These are phyloP conservation scores for Zygothrica quintamaculata DNA, from an alignment of 2,888 invertebrate species.

Conservation along the genomic window DNA sequence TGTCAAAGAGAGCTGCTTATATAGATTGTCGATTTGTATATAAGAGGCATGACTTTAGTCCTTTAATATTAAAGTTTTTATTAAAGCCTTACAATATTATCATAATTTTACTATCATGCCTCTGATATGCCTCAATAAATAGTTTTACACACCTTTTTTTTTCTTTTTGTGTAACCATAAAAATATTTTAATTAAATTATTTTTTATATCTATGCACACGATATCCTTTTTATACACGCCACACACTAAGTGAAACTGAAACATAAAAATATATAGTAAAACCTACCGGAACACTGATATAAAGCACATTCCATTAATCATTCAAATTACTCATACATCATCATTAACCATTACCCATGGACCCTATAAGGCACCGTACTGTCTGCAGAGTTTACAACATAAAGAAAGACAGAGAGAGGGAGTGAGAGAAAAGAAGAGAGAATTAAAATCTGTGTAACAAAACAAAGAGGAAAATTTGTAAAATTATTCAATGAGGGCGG, in stretches of 20 bases:
- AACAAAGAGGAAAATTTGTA: slow-evolving; percentile 49
- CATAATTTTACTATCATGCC: no score
- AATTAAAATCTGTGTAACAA: slow-evolving; percentile 49
- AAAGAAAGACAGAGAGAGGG: no score
- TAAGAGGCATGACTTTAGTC: neutral
- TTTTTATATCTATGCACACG: slow-evolving; percentile 53
- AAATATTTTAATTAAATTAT: slow-evolving; percentile 80
- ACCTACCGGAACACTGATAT: slow-evolving; percentile 69
- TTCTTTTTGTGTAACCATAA: slow-evolving; percentile 51
- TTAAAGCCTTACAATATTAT: neutral
- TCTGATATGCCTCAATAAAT: slow-evolving; percentile 36
- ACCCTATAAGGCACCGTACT: slow-evolving; percentile 61
- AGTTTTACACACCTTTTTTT: slow-evolving; percentile 43
- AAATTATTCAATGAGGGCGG: slow-evolving; percentile 81
- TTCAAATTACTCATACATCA: slow-evolving; percentile 79
- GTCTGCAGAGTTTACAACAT: slow-evolving; percentile 49
- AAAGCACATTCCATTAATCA: slow-evolving; percentile 74
- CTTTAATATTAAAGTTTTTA: neutral
- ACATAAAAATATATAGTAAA: slow-evolving; percentile 2
- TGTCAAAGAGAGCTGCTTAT: no score
- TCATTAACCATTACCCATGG: slow-evolving; percentile 70
- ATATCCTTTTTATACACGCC: slow-evolving; percentile 66
- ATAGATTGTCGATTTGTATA: neutral
- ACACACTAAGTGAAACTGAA: slow-evolving; percentile 26
- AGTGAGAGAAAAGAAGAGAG: slow-evolving; percentile 18